Evolutionary conservation across 2,113 vertebrate genomes (phyloP).

Genomic region (Circaetus gallicus): DNA sequence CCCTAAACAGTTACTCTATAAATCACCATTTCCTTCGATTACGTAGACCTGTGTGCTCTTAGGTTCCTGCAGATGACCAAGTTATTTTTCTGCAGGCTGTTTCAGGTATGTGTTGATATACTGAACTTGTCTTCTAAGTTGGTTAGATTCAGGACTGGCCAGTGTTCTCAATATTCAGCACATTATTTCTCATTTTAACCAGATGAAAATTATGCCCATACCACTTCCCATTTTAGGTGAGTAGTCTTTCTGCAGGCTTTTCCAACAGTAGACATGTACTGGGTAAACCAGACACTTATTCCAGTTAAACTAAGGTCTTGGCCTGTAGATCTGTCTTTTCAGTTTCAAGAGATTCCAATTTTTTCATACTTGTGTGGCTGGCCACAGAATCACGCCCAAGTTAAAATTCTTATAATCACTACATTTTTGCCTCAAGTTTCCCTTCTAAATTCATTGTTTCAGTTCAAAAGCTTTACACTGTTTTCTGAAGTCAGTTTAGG

Average conservation of each 20-base stretch:
- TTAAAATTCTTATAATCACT: neutral
- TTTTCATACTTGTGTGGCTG: neutral
- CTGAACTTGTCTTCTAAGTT: neutral
- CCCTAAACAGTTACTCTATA: neutral
- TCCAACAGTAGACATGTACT: neutral
- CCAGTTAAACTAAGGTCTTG: neutral
- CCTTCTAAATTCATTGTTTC: neutral
- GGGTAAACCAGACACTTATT: neutral
- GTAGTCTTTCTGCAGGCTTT: neutral
- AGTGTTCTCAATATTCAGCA: neutral
- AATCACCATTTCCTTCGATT: neutral
- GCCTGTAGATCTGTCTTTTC: neutral
- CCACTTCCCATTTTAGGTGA: neutral
- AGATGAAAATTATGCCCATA: neutral
- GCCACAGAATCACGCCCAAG: neutral
- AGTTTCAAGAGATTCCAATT: neutral
- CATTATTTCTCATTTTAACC: neutral
- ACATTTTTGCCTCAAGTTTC: neutral
- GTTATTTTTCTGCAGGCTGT: neutral
- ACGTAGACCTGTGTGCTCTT: neutral
- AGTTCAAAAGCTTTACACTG: neutral
- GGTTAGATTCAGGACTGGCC: neutral
- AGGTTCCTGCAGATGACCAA: neutral
- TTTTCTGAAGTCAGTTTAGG: conserved; percentile 6
- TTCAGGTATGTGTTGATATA: neutral